phyloP scores from a whole-genome alignment of 2,888 invertebrate species.

The Clepsis dumicolana region DNA sequence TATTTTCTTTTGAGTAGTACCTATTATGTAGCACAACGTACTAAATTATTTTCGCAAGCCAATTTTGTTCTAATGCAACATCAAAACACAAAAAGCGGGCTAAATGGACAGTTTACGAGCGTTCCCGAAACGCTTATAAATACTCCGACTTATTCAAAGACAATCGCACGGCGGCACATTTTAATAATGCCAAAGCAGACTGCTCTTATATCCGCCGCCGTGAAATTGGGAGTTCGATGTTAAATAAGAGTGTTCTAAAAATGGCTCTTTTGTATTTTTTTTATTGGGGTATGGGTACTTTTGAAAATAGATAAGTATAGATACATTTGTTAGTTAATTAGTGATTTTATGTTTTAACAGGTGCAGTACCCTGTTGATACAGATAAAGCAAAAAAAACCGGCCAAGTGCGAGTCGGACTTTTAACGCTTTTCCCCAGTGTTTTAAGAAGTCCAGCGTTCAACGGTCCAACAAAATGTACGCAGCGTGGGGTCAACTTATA shows the following conservation, averaged over 20 bases:
- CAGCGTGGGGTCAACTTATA: no score
- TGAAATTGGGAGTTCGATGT: conserved; percentile 34
- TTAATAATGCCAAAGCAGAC: conserved; percentile 75
- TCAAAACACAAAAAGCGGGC: conserved; percentile 22
- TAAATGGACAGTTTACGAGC: conserved; percentile 28
- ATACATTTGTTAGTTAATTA: no score
- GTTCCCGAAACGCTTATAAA: conserved; percentile 34
- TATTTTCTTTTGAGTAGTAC: no score
- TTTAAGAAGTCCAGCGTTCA: no score
- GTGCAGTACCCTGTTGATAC: no score
- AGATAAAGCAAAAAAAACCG: no score
- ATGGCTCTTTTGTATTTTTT: neutral
- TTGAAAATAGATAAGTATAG: no score
- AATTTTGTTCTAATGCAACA: conserved; percentile 19
- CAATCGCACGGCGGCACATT: conserved; percentile 61
- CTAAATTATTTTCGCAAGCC: neutral
- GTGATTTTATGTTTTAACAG: no score
- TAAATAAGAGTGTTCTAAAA: conserved; percentile 20
- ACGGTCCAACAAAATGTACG: no score
- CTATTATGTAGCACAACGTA: neutral
- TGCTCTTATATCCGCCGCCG: conserved; percentile 66
- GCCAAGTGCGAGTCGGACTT: no score
- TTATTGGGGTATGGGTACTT: neutral
- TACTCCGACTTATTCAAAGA: conserved; percentile 46
- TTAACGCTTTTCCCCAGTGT: no score